Base-by-base conservation (phyloP, 1,140 invertebrate genomes). In the Triops cancriformis region DNA sequence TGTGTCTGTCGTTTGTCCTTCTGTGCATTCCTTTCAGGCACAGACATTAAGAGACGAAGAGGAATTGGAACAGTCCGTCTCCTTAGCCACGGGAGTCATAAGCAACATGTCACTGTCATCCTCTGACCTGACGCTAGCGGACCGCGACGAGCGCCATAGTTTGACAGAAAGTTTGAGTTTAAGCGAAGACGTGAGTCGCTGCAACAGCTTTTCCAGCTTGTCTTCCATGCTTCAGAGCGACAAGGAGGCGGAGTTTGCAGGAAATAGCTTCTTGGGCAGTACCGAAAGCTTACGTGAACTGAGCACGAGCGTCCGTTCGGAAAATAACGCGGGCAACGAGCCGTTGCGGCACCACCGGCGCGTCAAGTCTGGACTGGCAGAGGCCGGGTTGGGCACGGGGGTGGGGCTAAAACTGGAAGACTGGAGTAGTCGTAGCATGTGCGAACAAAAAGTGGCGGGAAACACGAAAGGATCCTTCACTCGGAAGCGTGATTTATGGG, bases 401-500 rank as follows among this genome's bases (percentile, higher is more conserved):
- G 77, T 64, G 72, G 79, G 64, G 26, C 76, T 76, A 45, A 80
- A 80, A 64, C 75, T 37, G 14, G 73, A 76, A 51, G 73, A 43
- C 26, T 43, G 41, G 42, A 78, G 76, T 37, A 76, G 64, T 73
- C 37, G 73, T 79, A 14, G 43, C 79, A 12, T 74, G 79, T 31
- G n/a, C 74, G 0, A 80, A 81, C 2, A 80, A 82, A 0, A 10
- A 73, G 23, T 72, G 27, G 1, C 79, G 80, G 10, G 81, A 81
- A 74, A 27, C 41, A 27, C 41, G 23, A 79, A 79, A 80, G 82
- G 74, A 82, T 83, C 14, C 83, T 81, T 87, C 83, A 26, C 85
- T 82, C 83, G 85, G 23, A 90, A 89, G 79, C 85, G 89, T 10
- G 89, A 89, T 76, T 81, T 89, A 0, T 90, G 89, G 89, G 89